Conservation (phyloP, 1,140 invertebrate genomes). For the Leptoteleia sp. region DNA sequence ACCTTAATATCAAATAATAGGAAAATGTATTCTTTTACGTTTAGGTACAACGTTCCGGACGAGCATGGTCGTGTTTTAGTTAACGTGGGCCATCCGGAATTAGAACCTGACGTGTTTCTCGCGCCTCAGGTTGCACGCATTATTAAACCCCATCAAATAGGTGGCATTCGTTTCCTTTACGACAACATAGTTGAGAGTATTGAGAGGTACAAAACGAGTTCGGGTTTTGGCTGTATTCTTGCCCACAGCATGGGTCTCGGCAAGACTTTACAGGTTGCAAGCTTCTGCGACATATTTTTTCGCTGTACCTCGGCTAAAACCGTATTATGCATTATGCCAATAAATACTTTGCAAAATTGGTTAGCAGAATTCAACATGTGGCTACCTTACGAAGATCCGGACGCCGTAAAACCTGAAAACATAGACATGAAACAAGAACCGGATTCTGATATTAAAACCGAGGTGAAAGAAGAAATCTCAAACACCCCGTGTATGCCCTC, state of each 20-base stretch:
- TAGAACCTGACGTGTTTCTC: conserved; percentile 96
- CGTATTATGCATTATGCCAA: conserved; percentile 98
- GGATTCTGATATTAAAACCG: conserved; percentile 63
- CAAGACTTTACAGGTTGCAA: conserved; percentile 98
- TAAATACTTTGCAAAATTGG: conserved; percentile 99
- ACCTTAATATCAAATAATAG: too few relatives aligned
- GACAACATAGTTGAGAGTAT: conserved; percentile 98
- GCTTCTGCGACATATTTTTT: conserved; percentile 97
- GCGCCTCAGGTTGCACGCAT: conserved; percentile 94
- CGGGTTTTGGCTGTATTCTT: conserved; percentile 97
- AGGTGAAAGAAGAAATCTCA: conserved; percentile 75
- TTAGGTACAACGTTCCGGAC: conserved; percentile 93
- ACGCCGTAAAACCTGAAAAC: conserved; percentile 46
- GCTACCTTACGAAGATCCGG: conserved; percentile 85
- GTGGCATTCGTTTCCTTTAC: conserved; percentile 96
- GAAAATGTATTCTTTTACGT: too few relatives aligned
- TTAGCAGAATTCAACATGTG: conserved; percentile 98
- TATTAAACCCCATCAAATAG: conserved; percentile 98
- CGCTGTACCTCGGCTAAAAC: conserved; percentile 93
- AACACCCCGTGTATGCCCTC: conserved; percentile 70
- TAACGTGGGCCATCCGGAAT: conserved; percentile 96
- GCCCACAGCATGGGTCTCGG: conserved; percentile 99
- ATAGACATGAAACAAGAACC: conserved; percentile 67
- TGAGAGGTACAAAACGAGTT: conserved; percentile 89
- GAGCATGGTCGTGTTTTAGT: conserved; percentile 95